Percentiles rank a stretch among this genome's conserved stretches.
These are phyloP conservation scores for Siniperca obscura DNA, from an alignment of 2,797 vertebrate species.

Conservation along the genomic window DNA sequence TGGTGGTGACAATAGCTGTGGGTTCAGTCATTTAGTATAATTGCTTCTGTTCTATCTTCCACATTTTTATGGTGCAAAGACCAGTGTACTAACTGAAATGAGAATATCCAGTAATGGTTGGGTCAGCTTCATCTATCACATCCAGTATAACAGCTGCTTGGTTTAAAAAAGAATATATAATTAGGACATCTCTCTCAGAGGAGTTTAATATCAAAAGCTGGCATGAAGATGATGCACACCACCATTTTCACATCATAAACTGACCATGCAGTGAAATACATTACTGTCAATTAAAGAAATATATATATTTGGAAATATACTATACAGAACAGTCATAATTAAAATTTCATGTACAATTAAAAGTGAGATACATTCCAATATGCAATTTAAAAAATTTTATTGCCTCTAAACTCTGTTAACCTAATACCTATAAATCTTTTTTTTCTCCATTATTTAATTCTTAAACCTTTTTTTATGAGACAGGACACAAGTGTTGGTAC, in stretches of 20 bases:
- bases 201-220: neutral
- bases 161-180: neutral
- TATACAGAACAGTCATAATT: neutral
- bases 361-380: neutral
- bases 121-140: neutral
- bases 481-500: constrained; percentile 17
- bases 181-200: neutral
- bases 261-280: neutral
- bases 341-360: neutral
- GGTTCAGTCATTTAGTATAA: constrained; percentile 3
- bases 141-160: neutral
- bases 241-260: neutral
- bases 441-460: neutral
- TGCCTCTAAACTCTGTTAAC: no score
- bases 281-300: no score
- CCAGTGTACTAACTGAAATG: neutral
- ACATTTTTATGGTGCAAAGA: constrained; percentile 16
- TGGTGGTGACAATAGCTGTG: neutral
- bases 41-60: neutral
- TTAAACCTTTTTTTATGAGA: constrained; percentile 10
- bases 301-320: no score
- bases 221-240: neutral
- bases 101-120: neutral
- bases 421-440: neutral
- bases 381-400: neutral